Conservation (phyloP, 2,888 invertebrate genomes). For the Panzeria rudis region DNA sequence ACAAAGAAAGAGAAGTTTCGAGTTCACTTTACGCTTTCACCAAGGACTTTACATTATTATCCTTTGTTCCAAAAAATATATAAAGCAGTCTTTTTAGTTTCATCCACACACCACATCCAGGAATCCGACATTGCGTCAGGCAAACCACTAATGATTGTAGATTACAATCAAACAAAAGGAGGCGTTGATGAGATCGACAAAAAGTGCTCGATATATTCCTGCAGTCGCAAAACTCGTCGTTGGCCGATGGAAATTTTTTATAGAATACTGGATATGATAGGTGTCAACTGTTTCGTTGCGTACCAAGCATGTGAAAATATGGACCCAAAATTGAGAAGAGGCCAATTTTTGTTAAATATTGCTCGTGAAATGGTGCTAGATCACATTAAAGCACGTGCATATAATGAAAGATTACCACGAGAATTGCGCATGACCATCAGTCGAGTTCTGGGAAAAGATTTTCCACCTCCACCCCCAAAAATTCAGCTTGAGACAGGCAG, state of each 20-base stretch:
- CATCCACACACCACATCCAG: conserved; percentile 56
- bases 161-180: conserved; percentile 62
- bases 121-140: conserved; percentile 50
- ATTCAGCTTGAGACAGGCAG: conserved; percentile 37
- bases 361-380: conserved; percentile 57
- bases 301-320: conserved; percentile 61
- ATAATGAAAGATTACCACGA: conserved; percentile 65
- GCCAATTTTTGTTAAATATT: conserved; percentile 59
- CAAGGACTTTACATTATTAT: conserved; percentile 61
- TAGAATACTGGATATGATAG: conserved; percentile 64
- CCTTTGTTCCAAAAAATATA: conserved; percentile 67
- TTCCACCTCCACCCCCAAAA: conserved; percentile 62
- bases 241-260: conserved; percentile 69
- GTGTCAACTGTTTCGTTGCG: conserved; percentile 60
- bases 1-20: conserved; percentile 63
- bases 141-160: conserved; percentile 66
- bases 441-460: conserved; percentile 53
- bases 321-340: conserved; percentile 61
- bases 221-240: conserved; percentile 68
- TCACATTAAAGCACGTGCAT: conserved; percentile 60
- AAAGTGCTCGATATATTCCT: conserved; percentile 70
- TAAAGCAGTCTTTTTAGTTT: conserved; percentile 62
- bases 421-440: conserved; percentile 19
- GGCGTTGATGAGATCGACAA: conserved; percentile 61
- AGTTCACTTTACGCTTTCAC: conserved; percentile 71